Conservation (phyloP, 1,140 invertebrate genomes). For the Drosophila nigrodunni region DNA sequence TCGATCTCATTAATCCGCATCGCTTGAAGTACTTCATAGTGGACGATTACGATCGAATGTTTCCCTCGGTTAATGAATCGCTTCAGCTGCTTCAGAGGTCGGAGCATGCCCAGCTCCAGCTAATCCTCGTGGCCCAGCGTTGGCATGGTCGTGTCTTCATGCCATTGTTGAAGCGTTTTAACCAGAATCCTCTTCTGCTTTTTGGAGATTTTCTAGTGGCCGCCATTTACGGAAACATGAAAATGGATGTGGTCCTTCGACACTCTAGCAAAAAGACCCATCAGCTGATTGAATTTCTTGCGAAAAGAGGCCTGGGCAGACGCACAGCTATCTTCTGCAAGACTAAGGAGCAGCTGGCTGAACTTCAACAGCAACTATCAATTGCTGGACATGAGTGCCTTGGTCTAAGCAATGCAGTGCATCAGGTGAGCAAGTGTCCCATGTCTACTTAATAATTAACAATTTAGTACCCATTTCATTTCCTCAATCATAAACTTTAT, state of each 20-base stretch:
- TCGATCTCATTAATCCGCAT: constrained; percentile 27
- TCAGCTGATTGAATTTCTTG: constrained; percentile 19
- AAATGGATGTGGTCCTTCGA: constrained; percentile 19
- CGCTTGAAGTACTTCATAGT: constrained; percentile 42
- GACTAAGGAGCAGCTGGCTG: constrained; percentile 17
- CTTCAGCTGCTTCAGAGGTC: neutral
- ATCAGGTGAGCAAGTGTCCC: constrained; percentile 22
- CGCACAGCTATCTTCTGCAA: constrained; percentile 56
- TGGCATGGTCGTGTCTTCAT: constrained; percentile 43
- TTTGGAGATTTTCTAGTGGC: constrained; percentile 60
- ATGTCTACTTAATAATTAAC: neutral
- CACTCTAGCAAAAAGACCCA: constrained; percentile 13
- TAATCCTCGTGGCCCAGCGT: constrained; percentile 51
- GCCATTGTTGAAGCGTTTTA: constrained; percentile 11
- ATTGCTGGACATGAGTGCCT: constrained; percentile 35
- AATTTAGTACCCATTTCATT: too few relatives aligned
- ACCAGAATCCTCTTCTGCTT: constrained; percentile 35
- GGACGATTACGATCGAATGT: constrained; percentile 59
- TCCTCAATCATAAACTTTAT: too few relatives aligned
- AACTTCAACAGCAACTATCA: neutral
- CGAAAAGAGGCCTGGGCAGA: neutral
- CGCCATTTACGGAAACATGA: constrained; percentile 54
- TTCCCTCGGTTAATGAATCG: constrained; percentile 6
- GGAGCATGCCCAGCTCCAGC: constrained; percentile 10
- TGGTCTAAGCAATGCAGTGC: neutral